Conservation (phyloP, 1,140 invertebrate genomes). For the Penaeus vannamei region DNA sequence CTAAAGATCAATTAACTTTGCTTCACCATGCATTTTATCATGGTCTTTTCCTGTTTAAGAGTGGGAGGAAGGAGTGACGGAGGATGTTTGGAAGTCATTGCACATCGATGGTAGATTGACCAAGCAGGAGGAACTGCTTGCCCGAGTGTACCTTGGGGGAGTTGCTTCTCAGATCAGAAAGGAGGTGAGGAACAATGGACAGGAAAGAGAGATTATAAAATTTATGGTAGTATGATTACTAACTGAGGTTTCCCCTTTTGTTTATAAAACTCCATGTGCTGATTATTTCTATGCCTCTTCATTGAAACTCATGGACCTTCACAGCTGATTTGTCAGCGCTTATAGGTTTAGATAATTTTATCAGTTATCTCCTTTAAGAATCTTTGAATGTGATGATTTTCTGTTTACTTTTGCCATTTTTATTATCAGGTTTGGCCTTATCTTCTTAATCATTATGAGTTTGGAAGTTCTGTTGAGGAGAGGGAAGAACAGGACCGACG, state of each 20-base stretch:
- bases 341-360: too few species aligned
- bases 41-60: constrained; percentile 63
- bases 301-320: too few species aligned
- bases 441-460: constrained; percentile 88
- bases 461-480: constrained; percentile 82
- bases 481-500: constrained; percentile 78
- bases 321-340: too few species aligned
- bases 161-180: constrained; percentile 84
- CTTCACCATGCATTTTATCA: too few species aligned
- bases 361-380: too few species aligned
- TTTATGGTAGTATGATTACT: too few species aligned
- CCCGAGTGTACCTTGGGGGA: constrained; percentile 89
- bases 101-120: constrained; percentile 75
- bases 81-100: constrained; percentile 79
- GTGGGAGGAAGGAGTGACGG: constrained; percentile 78
- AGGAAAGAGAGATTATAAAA: too few species aligned
- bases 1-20: too few species aligned
- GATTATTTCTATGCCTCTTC: too few species aligned
- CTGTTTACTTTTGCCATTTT: not conserved
- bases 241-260: too few species aligned
- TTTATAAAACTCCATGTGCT: too few species aligned
- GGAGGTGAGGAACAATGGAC: constrained; percentile 73
- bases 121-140: constrained; percentile 83
- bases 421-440: constrained; percentile 86
- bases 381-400: too few species aligned